These are phyloP conservation scores for Halictus ligatus DNA, from an alignment of 2,888 invertebrate genomes.

Conservation along the genomic window DNA sequence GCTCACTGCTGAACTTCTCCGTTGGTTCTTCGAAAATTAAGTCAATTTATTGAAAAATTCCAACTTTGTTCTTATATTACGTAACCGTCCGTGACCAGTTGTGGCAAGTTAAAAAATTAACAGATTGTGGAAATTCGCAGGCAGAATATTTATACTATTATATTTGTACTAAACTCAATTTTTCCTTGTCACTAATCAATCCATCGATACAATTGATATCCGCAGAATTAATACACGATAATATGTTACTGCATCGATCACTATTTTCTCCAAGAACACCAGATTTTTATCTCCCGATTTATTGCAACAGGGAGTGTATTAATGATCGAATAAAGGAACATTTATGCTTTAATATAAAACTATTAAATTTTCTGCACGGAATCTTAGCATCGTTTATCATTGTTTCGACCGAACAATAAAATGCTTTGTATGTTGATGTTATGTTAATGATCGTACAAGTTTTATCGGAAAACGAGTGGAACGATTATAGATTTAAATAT, in stretches of 20 bases:
- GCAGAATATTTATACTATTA: background rate
- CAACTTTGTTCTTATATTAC: background rate
- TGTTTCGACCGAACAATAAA: background rate
- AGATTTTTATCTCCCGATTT: background rate
- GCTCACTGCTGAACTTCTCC: background rate
- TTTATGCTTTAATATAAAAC: background rate
- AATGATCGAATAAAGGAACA: background rate
- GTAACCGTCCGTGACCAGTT: background rate
- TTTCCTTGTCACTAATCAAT: background rate
- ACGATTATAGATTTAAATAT: background rate
- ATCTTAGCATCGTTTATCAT: background rate
- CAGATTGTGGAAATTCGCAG: background rate
- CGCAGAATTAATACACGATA: background rate
- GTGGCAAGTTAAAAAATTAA: background rate
- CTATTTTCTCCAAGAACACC: background rate
- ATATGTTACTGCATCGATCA: background rate
- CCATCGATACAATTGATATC: no score
- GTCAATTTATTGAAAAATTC: background rate
- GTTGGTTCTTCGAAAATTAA: background rate
- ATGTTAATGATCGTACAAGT: background rate
- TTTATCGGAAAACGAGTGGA: background rate
- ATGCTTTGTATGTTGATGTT: background rate
- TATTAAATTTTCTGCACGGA: background rate
- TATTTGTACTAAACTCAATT: background rate
- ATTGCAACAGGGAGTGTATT: background rate